Evolutionary conservation across 1,140 invertebrate genomes (phyloP).

Genomic region (Sesamia nonagrioides): DNA sequence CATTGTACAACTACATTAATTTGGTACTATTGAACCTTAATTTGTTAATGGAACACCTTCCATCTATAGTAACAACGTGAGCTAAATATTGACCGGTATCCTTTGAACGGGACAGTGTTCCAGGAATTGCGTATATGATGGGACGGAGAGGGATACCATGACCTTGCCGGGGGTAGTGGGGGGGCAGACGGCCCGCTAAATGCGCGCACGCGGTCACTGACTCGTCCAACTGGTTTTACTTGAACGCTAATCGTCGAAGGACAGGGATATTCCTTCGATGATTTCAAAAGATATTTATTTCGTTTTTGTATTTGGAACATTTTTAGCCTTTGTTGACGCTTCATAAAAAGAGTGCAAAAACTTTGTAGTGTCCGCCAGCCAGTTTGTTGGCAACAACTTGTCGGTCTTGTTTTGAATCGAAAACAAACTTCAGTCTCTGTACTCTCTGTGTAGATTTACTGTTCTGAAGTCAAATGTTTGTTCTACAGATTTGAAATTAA

Average conservation of each 20-base stretch:
- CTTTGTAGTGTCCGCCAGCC: background rate
- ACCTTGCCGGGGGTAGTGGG: constrained; percentile 73
- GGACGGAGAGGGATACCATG: constrained; percentile 71
- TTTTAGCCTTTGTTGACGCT: background rate
- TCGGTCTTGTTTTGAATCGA: constrained; percentile 11
- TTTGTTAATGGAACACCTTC: background rate
- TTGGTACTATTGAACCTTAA: background rate
- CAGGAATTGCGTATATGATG: constrained; percentile 67
- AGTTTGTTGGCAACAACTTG: constrained; percentile 5
- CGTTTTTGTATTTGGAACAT: background rate
- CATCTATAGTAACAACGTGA: background rate
- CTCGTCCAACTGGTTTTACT: constrained; percentile 65
- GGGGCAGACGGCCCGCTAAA: constrained; percentile 51
- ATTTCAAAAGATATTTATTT: constrained; percentile 1
- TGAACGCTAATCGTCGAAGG: constrained; percentile 35
- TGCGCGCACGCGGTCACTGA: constrained; percentile 71
- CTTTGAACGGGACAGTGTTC: constrained; percentile 62
- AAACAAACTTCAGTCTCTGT: background rate
- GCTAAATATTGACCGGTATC: constrained; percentile 16
- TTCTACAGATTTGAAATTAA: background rate
- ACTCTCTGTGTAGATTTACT: constrained; percentile 4
- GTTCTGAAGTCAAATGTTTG: constrained; percentile 7
- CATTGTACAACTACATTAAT: background rate
- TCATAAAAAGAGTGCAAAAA: background rate
- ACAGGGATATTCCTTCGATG: constrained; percentile 6